Evolutionary conservation across 2,888 invertebrate species (phyloP), one percentile per base, ranked within the genome.

Genomic region (Agonopterix subpropinquella): DNA sequence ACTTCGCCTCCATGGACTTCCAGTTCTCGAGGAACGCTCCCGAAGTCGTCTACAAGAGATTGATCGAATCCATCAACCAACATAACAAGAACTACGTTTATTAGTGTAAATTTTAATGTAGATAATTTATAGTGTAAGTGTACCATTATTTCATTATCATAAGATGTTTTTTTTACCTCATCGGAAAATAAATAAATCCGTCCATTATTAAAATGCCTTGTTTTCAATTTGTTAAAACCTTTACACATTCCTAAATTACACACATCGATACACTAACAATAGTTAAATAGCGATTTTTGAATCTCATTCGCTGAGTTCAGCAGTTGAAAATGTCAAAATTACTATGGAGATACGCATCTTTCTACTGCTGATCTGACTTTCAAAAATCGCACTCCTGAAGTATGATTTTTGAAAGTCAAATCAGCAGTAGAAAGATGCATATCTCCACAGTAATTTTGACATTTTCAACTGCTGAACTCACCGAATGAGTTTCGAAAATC

Each of bases 1-100:
- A 81, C 64, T 89, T 87, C 71, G 74, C 70, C 56, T 73, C 81
- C 65, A 67, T 83, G 68, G 89, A 89, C 75, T 89, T 85, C 80
- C 75, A 80, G 61, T 81, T 80, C 72, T 84, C 81, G 5, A 71
- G 67, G 53, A 68, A 71, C 44, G 85, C 81, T 8, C 73, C 80
- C 7, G 70, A 75, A 46, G 58, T 71, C 11, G 73, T 87, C 47
- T 80, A 86, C 73, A 66, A 77, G 56, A 70, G 67, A 45, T 65
- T 88, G 51, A 79, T 86, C 49, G 70, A 77, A 46, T 75, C 77
- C 47, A 79, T 53, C 48, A 43, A 55, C 11, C 36, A 45, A n/a
- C 37, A 50, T 35, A 36, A 41, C 15, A 35, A 44, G 28, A 48
- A 41, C 39, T 36, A 51, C 45, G 42, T 28, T 45, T 48, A 46